These are phyloP conservation scores for Thumatha senex DNA, from an alignment of 2,888 invertebrate species.

Conservation along the genomic window DNA sequence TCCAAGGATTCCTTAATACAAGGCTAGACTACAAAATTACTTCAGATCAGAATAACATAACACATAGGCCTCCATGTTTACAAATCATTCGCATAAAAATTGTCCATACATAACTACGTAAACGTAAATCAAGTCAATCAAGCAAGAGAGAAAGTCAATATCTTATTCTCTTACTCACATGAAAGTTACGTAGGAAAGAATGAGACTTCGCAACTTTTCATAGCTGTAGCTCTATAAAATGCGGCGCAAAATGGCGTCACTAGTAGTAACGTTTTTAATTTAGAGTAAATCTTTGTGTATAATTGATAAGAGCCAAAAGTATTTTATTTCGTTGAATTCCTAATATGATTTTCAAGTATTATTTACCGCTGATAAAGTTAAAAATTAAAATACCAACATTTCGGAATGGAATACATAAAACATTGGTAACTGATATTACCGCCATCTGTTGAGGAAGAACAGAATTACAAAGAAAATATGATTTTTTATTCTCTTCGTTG, in stretches of 20 bases:
- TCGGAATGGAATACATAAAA: neutral
- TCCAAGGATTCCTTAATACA: slow-evolving; percentile 37
- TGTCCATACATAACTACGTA: slow-evolving; percentile 46
- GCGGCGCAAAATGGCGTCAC: slow-evolving; percentile 76
- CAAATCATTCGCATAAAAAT: slow-evolving; percentile 77
- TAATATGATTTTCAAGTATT: neutral
- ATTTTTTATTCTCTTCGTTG: no score
- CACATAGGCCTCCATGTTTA: slow-evolving; percentile 81
- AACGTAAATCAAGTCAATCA: slow-evolving; percentile 37
- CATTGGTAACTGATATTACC: neutral
- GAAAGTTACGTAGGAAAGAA: slow-evolving; percentile 43
- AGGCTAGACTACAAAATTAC: slow-evolving; percentile 47
- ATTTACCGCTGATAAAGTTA: neutral
- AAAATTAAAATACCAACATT: neutral
- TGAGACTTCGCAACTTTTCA: slow-evolving; percentile 51
- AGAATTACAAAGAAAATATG: no score
- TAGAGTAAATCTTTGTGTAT: neutral
- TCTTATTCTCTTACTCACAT: slow-evolving; percentile 58
- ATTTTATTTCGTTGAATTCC: no score
- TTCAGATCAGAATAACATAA: slow-evolving; percentile 60
- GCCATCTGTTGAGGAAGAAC: slow-evolving; percentile 2
- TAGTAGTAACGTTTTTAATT: neutral
- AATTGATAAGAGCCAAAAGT: no score
- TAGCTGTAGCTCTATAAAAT: slow-evolving; percentile 46
- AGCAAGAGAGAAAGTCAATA: slow-evolving; percentile 64